Percentiles rank a stretch among this genome's conserved stretches.
phyloP scores from a whole-genome alignment of 2,888 invertebrate species.

The Melinopterus prodromus region DNA sequence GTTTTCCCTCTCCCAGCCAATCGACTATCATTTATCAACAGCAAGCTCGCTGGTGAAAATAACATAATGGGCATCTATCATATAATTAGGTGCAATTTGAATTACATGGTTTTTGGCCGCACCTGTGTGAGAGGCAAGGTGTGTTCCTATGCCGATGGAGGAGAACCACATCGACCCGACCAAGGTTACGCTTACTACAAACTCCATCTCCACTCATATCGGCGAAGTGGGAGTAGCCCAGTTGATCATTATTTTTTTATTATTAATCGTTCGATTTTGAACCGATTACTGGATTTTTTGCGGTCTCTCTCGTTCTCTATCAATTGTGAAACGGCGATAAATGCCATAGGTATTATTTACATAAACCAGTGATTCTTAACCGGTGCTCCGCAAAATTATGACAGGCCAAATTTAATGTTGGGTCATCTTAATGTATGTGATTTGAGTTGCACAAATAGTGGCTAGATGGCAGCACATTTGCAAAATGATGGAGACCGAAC shows the following conservation, averaged over 20 bases:
- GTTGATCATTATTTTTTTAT: conserved; percentile 16
- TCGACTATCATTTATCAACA: neutral
- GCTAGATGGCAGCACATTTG: too few relatives aligned
- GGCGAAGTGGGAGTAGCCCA: conserved; percentile 7
- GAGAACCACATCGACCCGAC: conserved; percentile 20
- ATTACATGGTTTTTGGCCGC: conserved; percentile 55
- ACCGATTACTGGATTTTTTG: neutral
- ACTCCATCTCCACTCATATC: neutral
- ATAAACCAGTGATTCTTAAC: too few relatives aligned
- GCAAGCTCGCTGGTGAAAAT: conserved; percentile 20
- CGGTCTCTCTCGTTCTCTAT: neutral
- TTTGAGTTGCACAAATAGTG: too few relatives aligned
- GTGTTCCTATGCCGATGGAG: conserved; percentile 40
- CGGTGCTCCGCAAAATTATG: too few relatives aligned
- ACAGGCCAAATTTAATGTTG: too few relatives aligned
- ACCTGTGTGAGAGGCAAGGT: conserved; percentile 51
- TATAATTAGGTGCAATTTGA: conserved; percentile 55
- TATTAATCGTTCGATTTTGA: neutral
- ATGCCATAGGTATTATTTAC: neutral
- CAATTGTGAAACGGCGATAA: neutral
- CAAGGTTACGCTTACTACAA: conserved; percentile 22
- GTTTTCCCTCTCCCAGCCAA: neutral
- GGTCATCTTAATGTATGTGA: too few relatives aligned
- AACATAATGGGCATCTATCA: conserved; percentile 25
- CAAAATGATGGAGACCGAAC: too few relatives aligned